Evolutionary conservation across 2,888 invertebrate genomes (phyloP).

Genomic region (Polia nebulosa): DNA sequence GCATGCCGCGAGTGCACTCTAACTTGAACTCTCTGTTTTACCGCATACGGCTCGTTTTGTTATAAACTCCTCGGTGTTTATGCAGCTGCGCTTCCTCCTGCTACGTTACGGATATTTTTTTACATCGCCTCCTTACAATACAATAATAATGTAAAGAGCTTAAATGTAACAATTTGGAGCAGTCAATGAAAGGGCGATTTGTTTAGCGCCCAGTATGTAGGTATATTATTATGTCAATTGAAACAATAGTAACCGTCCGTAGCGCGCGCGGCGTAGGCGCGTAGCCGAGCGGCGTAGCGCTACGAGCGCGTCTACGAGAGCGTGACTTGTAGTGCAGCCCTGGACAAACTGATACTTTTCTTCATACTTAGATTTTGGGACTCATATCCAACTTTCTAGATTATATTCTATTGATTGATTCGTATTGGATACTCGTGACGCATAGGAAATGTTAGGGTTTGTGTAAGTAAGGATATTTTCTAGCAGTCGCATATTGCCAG

Average conservation of each 20-base stretch:
- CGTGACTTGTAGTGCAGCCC: background rate
- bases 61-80: constrained; percentile 59
- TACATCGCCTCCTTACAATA: constrained; percentile 77
- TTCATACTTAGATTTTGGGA: background rate
- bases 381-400: background rate
- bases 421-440: too few species aligned
- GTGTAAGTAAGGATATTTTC: too few species aligned
- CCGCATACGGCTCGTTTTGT: constrained; percentile 19
- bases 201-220: background rate
- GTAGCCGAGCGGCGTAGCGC: constrained; percentile 15
- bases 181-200: constrained; percentile 71
- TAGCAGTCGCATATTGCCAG: too few species aligned
- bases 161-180: constrained; percentile 81
- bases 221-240: too few species aligned
- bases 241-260: background rate
- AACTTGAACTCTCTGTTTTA: constrained; percentile 17
- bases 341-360: constrained; percentile 1
- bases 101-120: constrained; percentile 52
- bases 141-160: constrained; percentile 84
- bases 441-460: too few species aligned
- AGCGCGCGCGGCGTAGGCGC: constrained; percentile 4
- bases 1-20: background rate
- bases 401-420: constrained; percentile 3
- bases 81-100: constrained; percentile 68
- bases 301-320: constrained; percentile 24